Evolutionary conservation across 2,888 invertebrate genomes (phyloP).

Genomic region (Dryomyza anilis): DNA sequence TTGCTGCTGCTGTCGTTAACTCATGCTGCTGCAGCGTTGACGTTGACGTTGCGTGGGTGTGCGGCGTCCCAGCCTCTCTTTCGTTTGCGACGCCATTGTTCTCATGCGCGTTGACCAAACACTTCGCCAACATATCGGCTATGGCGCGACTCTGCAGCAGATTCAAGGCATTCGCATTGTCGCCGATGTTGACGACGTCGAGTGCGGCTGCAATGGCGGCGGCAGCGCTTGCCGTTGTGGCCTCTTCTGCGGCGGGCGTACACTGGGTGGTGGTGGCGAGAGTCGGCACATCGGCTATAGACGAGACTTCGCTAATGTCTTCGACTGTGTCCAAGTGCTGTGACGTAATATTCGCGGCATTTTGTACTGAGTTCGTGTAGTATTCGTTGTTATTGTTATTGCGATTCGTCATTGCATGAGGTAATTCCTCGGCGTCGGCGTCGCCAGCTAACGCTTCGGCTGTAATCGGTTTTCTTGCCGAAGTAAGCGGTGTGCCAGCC

Average conservation of each 20-base stretch:
- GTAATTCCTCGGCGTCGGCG: conserved; percentile 14
- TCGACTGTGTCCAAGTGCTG: background rate
- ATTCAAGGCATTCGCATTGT: background rate
- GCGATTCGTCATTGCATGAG: conserved; percentile 11
- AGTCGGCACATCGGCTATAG: background rate
- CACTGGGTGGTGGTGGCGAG: background rate
- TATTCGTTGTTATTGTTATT: background rate
- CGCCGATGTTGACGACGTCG: background rate
- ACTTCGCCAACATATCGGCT: conserved; percentile 7
- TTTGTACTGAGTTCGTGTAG: background rate
- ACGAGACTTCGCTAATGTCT: background rate
- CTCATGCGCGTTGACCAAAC: background rate
- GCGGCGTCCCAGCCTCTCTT: background rate
- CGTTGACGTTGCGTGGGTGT: background rate
- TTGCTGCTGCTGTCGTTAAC: too few relatives aligned
- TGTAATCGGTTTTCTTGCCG: conserved; percentile 12
- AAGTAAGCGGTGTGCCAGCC: conserved; percentile 29
- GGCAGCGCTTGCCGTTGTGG: background rate
- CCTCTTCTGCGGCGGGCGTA: too few relatives aligned
- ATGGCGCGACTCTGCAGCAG: conserved; percentile 10
- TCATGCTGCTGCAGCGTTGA: background rate
- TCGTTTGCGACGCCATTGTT: background rate
- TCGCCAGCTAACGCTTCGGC: background rate
- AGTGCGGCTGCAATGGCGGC: conserved; percentile 4
- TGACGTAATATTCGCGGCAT: background rate